Percentiles rank a stretch among this genome's conserved stretches.
Conservation (phyloP, 2,888 invertebrate species). For the Bibio marci region DNA sequence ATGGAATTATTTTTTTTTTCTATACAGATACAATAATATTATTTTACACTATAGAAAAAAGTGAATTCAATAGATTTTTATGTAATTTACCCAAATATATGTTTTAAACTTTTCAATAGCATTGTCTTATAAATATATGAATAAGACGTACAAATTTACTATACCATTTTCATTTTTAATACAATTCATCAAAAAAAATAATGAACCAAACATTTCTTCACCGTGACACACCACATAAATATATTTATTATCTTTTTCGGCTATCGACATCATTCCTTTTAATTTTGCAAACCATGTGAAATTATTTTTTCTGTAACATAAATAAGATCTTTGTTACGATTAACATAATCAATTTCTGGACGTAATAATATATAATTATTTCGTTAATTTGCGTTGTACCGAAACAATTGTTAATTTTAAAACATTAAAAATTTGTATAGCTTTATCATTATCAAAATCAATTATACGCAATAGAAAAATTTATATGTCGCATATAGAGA, state of each 20-base stretch:
- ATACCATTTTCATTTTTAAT: slow-evolving; percentile 73
- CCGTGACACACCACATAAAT: slow-evolving; percentile 53
- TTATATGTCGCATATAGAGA: too few species aligned
- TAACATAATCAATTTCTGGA: slow-evolving; percentile 14
- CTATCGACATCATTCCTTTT: slow-evolving; percentile 53
- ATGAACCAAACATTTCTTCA: slow-evolving; percentile 53
- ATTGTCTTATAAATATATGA: slow-evolving; percentile 49
- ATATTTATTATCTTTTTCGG: slow-evolving; percentile 39
- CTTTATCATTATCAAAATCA: slow-evolving; percentile 28
- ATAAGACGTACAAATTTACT: slow-evolving; percentile 58
- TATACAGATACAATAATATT: too few species aligned
- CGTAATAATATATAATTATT: slow-evolving; percentile 51
- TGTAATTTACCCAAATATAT: too few species aligned
- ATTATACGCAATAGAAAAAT: too few species aligned
- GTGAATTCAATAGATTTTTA: too few species aligned
- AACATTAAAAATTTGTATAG: slow-evolving; percentile 24
- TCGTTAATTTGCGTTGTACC: slow-evolving; percentile 44
- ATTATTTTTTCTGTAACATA: slow-evolving; percentile 48
- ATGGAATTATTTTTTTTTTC: too few species aligned
- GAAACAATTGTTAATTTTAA: slow-evolving; percentile 37
- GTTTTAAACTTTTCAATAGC: slow-evolving; percentile 43
- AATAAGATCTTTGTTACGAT: slow-evolving; percentile 35
- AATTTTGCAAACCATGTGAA: slow-evolving; percentile 69
- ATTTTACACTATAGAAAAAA: too few species aligned
- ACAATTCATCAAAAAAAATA: slow-evolving; percentile 85